These are phyloP conservation scores for Lota lota DNA, from an alignment of 2,113 vertebrate species.

Conservation along the genomic window DNA sequence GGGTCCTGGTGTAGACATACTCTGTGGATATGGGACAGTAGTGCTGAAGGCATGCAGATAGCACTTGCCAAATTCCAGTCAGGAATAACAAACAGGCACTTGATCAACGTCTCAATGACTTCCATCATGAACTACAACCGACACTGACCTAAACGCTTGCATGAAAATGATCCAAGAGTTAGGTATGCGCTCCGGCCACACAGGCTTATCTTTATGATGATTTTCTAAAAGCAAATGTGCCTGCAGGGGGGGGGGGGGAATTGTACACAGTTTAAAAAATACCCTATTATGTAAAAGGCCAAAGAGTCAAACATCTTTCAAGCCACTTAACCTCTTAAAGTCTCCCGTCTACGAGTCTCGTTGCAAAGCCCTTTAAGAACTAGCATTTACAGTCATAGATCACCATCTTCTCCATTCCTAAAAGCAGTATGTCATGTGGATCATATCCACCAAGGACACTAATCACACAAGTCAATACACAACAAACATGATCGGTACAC, in stretches of 20 bases:
- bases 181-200: no score
- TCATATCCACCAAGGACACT: no score
- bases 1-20: conserved; percentile 31
- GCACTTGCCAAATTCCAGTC: conserved; percentile 30
- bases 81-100: conserved; percentile 48
- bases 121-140: conserved; percentile 20
- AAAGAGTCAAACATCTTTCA: not conserved
- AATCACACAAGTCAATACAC: no score
- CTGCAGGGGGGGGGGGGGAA: no score
- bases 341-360: not conserved
- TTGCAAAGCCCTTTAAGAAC: not conserved
- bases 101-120: conserved; percentile 37
- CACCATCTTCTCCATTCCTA: no score
- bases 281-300: not conserved
- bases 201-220: no score
- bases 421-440: no score
- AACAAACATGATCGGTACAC: no score
- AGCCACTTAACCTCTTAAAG: not conserved
- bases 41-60: conserved; percentile 26
- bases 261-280: not conserved
- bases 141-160: conserved; percentile 8
- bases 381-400: no score
- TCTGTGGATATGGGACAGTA: conserved; percentile 26
- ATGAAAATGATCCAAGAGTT: not conserved
- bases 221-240: no score